These are phyloP conservation scores for Sebastiscus tertius DNA, from an alignment of 2,797 vertebrate species.

Conservation along the genomic window DNA sequence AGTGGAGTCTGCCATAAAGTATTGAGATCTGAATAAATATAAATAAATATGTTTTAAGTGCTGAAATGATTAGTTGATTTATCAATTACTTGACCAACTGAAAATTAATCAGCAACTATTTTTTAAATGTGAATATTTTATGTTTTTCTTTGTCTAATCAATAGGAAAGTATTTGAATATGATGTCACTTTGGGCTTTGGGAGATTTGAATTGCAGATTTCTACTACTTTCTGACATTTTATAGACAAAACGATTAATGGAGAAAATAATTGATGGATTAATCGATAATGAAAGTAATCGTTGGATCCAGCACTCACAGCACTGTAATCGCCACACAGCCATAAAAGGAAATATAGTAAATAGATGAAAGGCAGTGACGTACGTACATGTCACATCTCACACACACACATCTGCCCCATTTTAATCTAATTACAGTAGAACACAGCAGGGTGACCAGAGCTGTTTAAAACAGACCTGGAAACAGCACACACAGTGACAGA, in stretches of 20 bases:
- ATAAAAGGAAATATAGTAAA: background rate
- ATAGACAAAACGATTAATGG: background rate
- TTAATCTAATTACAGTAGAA: slow-evolving; percentile 77
- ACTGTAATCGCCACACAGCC: background rate
- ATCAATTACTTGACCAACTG: background rate
- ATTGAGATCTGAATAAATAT: background rate
- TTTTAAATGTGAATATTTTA: background rate
- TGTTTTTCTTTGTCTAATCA: background rate
- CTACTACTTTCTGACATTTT: background rate
- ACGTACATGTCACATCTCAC: background rate
- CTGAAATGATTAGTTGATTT: too few relatives aligned
- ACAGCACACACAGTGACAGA: background rate
- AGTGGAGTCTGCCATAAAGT: background rate
- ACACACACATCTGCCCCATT: slow-evolving; percentile 13
- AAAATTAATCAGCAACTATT: background rate
- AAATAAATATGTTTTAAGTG: background rate
- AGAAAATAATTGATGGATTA: background rate
- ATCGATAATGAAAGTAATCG: background rate
- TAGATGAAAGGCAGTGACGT: background rate
- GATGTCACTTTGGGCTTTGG: background rate
- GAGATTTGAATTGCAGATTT: background rate
- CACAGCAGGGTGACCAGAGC: slow-evolving; percentile 62
- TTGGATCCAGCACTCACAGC: background rate
- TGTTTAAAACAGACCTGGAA: slow-evolving; percentile 63
- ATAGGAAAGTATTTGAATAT: background rate